phyloP scores from a whole-genome alignment of 2,888 invertebrate species.

The Stenodera caucasica region DNA sequence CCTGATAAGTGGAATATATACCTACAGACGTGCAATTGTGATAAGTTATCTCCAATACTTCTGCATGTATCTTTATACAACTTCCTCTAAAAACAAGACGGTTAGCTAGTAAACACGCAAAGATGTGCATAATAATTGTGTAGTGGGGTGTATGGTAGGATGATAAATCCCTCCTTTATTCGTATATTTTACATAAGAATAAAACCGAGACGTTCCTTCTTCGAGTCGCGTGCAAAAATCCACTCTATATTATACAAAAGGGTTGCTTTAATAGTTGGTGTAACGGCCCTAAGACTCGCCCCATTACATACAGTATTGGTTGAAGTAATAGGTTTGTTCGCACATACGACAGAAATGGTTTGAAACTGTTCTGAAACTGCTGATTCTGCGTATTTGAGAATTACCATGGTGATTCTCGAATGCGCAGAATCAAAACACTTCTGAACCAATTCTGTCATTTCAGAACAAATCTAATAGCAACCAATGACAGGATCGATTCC shows the following conservation, averaged over 20 bases:
- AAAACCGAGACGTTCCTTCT: background rate
- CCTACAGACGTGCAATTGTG: constrained; percentile 42
- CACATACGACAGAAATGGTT: no score
- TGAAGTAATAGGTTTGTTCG: no score
- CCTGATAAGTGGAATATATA: constrained; percentile 28
- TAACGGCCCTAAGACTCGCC: background rate
- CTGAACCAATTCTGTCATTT: no score
- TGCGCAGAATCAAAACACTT: no score
- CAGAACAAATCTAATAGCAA: no score
- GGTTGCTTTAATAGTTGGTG: background rate
- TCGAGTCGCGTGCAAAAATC: constrained; percentile 42
- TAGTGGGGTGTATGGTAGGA: constrained; percentile 31
- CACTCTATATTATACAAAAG: constrained; percentile 8
- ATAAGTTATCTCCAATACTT: constrained; percentile 40
- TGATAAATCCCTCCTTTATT: constrained; percentile 13
- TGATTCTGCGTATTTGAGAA: no score
- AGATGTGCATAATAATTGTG: constrained; percentile 55
- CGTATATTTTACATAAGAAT: background rate
- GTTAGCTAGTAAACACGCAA: constrained; percentile 50
- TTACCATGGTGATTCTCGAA: no score
- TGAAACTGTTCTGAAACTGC: no score
- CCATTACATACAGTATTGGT: no score
- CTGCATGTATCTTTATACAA: constrained; percentile 50
- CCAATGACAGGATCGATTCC: no score
- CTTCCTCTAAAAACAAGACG: constrained; percentile 44